Base-by-base conservation (phyloP, 1,140 invertebrate genomes). In the Theocolax elegans region DNA sequence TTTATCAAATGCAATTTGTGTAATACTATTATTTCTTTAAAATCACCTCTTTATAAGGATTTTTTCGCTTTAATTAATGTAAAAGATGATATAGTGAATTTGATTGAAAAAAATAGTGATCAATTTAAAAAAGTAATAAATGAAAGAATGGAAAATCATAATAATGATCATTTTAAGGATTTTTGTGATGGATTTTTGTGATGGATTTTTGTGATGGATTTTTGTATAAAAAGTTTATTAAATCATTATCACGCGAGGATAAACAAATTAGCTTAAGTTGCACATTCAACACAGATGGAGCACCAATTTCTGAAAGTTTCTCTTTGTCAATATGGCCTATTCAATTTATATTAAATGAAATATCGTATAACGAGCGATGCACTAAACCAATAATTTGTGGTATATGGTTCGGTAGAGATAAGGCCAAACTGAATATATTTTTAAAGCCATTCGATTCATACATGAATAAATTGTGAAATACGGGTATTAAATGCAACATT, bases 311-410 rank as follows among this genome's bases (percentile, higher is more conserved):
- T 44, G 46, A 70, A 54, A 70, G 63, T 53, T 56, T 21, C 0
- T 56, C 1, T 1, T 66, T 23, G n/a, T 27, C 49, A 15, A 42
- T 66, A 3, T 66, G 72, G 72, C 67, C 72, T 1, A 62, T 73
- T 15, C 62, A 67, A 44, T 27, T 74, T 9, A 68, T 71, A 17
- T 17, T 74, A 4, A 74, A 74, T 63, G 72, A 74, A 63, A 21
- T 71, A 19, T 67, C 72, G 49, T 53, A 23, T 40, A 19, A 71
- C 23, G 68, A 48, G 15, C 49, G 72, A 56, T 56, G 25, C 27
- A 29, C 38, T 7, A 46, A 63, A 40, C 35, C 51, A 60, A 54
- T 66, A n/a, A 19, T 53, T 23, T 73, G 53, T 49, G 62, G 17
- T 10, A 42, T 72, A 12, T 72, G 58, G 71, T 67, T 72, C 46